Conservation (phyloP, 2,888 invertebrate species). For the Eupithecia inturbata region DNA sequence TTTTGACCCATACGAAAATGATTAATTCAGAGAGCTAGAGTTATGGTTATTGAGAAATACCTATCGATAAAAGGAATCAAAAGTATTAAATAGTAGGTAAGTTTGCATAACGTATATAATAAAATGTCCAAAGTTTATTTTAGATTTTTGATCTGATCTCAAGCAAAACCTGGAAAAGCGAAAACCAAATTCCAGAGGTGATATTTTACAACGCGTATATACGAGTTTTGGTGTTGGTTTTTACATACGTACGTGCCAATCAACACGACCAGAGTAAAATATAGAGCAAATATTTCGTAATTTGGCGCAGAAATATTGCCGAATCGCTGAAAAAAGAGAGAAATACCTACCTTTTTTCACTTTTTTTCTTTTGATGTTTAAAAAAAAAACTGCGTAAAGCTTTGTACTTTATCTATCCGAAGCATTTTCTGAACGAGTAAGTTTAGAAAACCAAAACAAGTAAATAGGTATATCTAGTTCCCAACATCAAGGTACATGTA, state of each 20-base stretch:
- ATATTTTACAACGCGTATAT: conserved; percentile 6
- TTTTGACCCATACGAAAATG: too few species aligned
- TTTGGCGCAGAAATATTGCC: neutral
- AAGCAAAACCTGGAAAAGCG: neutral
- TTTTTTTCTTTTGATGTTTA: neutral
- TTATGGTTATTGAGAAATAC: too few species aligned
- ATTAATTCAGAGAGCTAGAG: too few species aligned
- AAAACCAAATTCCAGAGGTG: neutral
- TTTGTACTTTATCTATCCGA: neutral
- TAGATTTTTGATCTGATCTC: neutral
- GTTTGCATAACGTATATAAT: too few species aligned
- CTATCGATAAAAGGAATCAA: too few species aligned
- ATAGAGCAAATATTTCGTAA: conserved; percentile 1
- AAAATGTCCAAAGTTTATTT: neutral
- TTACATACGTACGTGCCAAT: conserved; percentile 55
- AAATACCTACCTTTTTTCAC: too few species aligned
- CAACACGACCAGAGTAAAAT: conserved; percentile 44
- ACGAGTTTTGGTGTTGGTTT: conserved; percentile 33
- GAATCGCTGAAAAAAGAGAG: neutral
- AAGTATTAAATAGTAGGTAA: too few species aligned
- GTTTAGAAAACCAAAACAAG: neutral
- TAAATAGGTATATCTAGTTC: neutral
- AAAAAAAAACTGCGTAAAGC: neutral
- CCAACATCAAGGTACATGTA: too few species aligned
- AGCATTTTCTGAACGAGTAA: neutral